A percentile compares a stretch with the other conserved stretches of the same genome.
Evolutionary conservation across 2,797 vertebrate species (phyloP).

Genomic region (Coilia nasus): DNA sequence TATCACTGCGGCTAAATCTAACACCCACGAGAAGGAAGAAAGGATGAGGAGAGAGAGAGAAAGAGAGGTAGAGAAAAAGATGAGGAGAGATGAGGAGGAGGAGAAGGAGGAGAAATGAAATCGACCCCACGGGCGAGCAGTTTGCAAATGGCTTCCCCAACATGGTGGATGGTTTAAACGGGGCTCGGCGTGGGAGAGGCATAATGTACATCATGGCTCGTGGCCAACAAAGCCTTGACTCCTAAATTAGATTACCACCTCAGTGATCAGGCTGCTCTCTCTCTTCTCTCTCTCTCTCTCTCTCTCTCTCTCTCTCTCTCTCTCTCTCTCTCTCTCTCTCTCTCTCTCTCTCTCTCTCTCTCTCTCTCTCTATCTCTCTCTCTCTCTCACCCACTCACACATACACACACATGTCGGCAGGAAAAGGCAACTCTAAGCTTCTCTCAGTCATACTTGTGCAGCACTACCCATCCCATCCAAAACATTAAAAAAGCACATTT

Average conservation of each 20-base stretch:
- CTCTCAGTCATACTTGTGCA: background rate
- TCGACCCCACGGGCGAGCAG: conserved; percentile 43
- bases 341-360: no score
- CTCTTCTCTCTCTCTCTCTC: background rate
- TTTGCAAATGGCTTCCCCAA: conserved; percentile 64
- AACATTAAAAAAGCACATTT: background rate
- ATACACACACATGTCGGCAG: background rate
- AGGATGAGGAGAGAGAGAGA: background rate
- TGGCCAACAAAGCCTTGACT: conserved; percentile 63
- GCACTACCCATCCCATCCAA: no score
- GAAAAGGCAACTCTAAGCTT: background rate
- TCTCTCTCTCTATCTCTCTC: no score
- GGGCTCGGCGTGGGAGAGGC: conserved; percentile 56
- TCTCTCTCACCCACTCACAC: no score
- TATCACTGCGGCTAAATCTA: background rate
- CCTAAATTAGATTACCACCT: conserved; percentile 62
- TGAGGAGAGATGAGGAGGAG: background rate
- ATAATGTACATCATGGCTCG: conserved; percentile 71
- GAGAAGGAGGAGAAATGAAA: conserved; percentile 38
- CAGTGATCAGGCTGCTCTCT: conserved; percentile 51
- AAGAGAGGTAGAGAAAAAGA: conserved; percentile 40
- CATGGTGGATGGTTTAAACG: conserved; percentile 67
- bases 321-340: no score
- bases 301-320: background rate
- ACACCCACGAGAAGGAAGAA: background rate